A percentile compares a stretch with the other conserved stretches of the same genome.
phyloP scores from a whole-genome alignment of 2,113 vertebrate species.

The Protobothrops mucrosquamatus region DNA sequence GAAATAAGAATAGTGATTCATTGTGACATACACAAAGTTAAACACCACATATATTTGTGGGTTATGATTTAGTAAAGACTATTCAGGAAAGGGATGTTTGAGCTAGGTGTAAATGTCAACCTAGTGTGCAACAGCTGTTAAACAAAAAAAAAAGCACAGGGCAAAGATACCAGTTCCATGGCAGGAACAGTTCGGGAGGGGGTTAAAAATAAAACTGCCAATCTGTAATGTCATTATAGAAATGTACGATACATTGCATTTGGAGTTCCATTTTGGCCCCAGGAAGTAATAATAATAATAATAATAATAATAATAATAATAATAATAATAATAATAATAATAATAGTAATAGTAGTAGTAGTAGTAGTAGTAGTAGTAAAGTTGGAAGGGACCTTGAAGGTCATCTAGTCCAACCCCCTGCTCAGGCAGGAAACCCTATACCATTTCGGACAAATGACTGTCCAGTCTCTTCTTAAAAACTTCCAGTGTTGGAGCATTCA shows the following conservation, averaged over 20 bases:
- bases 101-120: background rate
- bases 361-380: no score
- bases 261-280: background rate
- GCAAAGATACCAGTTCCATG: background rate
- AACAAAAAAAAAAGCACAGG: background rate
- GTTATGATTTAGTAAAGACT: background rate
- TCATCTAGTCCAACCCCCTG: no score
- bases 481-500: no score
- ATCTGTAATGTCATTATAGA: background rate
- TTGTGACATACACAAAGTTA: background rate
- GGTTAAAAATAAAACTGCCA: background rate
- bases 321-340: no score
- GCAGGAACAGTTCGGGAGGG: background rate
- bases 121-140: background rate
- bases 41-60: background rate
- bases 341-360: no score
- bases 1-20: background rate
- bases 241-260: background rate
- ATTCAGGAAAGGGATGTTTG: background rate
- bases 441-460: no score
- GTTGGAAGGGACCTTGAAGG: no score
- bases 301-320: no score
- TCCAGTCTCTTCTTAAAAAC: no score
- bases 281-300: background rate
- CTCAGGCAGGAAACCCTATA: no score